A percentile compares a stretch with the other conserved stretches of the same genome.
Evolutionary conservation across 2,888 invertebrate genomes (phyloP).

Genomic region (Rotaria sp.): DNA sequence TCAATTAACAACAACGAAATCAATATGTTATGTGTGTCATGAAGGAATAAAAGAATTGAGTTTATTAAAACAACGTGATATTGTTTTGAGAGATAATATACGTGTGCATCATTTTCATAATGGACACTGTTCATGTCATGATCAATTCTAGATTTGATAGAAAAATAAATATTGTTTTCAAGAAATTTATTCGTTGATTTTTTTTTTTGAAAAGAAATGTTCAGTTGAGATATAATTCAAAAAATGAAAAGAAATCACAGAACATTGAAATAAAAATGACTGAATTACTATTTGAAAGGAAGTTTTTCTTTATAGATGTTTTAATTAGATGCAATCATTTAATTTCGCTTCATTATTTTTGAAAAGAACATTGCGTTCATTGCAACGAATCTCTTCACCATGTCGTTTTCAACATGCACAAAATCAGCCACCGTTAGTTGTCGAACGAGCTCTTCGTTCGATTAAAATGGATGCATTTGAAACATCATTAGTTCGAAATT

Average conservation of each 20-base stretch:
- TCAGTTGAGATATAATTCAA: no score
- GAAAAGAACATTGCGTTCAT: background rate
- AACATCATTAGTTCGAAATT: constrained; percentile 67
- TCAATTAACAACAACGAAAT: background rate
- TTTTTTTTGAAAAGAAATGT: no score
- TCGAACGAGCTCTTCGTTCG: background rate
- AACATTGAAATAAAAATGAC: no score
- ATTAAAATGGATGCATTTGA: background rate
- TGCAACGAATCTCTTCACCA: background rate
- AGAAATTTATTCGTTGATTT: no score
- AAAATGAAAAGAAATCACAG: no score
- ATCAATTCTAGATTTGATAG: background rate
- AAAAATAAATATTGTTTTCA: background rate
- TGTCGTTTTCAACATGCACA: constrained; percentile 27
- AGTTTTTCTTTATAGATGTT: background rate
- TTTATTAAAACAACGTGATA: background rate
- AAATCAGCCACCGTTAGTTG: background rate
- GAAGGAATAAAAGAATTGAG: background rate
- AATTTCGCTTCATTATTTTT: background rate
- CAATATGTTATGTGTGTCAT: background rate
- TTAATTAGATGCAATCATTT: background rate
- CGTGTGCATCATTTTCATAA: background rate
- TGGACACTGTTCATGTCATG: background rate
- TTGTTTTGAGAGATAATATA: background rate
- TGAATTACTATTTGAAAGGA: background rate